Base-by-base conservation (phyloP, 2,888 invertebrate species). In the Lottia scabra region DNA sequence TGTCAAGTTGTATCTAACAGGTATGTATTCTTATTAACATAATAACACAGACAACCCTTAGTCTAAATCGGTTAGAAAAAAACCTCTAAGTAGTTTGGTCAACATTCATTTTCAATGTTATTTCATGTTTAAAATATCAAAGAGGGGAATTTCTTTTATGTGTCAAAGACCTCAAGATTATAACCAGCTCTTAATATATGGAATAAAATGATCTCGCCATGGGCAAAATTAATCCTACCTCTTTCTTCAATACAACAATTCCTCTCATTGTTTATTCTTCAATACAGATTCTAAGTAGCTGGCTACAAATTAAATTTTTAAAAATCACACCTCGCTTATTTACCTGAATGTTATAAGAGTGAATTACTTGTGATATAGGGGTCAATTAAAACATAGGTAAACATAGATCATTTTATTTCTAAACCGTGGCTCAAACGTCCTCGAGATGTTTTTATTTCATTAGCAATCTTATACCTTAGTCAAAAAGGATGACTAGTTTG, bases 71-170 rank as follows among this genome's bases (percentile, higher is more conserved):
- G 56, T 56, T 56, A 23, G 12, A 56, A 38, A 56, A 56, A 56
- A 56, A 23, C 10, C 23, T 56, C 56, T 56, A 56, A 56, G 56
- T 56, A 56, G 23, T 56, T 56, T 56, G 19, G 56, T 56, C 56
- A 19, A 56, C 56, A 56, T 56, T 56, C 56, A 56, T 23, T 56
- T 56, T 56, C 56, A 56, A 56, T 56, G 56, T 56, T 56, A 56
- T 56, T 56, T 56, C 56, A 56, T 56, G 56, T 56, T 23, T 12
- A 56, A 56, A 56, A 56, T 56, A 56, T 56, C 56, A 56, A 56
- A 56, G 56, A 16, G 19, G 13, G 19, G 23, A 56, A 23, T 13
- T 56, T 19, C 56, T 56, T 56, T 56, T 23, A 56, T 56, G 56
- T 56, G 56, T 23, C 13, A 56, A 56, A 23, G 23, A 13, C 19